These are phyloP conservation scores for Uloborus diversus DNA, from an alignment of 1,140 invertebrate species.

Conservation along the genomic window DNA sequence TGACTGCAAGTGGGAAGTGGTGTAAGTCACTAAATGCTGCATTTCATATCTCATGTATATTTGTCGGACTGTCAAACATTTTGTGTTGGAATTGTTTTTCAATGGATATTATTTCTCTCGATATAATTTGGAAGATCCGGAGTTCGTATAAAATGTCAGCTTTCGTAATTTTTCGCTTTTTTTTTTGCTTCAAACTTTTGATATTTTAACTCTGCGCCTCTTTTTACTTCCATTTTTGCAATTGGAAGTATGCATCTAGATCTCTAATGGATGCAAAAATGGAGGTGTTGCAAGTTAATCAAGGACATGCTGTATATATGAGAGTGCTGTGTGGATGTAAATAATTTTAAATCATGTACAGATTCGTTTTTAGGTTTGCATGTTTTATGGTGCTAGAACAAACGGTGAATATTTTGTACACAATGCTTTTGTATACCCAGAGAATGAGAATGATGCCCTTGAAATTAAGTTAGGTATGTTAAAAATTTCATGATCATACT, in stretches of 20 bases:
- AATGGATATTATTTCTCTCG: too few relatives aligned
- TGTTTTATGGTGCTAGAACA: conserved; percentile 86
- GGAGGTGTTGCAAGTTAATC: background rate
- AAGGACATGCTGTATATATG: background rate
- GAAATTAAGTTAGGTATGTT: conserved; percentile 64
- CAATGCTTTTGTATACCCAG: conserved; percentile 84
- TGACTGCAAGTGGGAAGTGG: too few relatives aligned
- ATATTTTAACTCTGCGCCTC: background rate
- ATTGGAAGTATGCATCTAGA: background rate
- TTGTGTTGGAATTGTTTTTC: too few relatives aligned
- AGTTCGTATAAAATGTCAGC: too few relatives aligned
- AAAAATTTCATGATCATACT: background rate
- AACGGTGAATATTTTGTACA: conserved; percentile 91
- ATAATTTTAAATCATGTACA: conserved; percentile 1
- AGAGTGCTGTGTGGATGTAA: too few relatives aligned
- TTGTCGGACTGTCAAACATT: too few relatives aligned
- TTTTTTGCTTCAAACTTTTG: background rate
- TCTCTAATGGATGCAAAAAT: background rate
- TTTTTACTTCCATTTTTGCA: background rate
- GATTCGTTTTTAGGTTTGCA: conserved; percentile 76
- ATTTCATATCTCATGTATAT: too few relatives aligned
- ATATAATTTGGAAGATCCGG: too few relatives aligned
- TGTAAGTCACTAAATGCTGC: too few relatives aligned
- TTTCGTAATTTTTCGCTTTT: too few relatives aligned
- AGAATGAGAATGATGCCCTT: conserved; percentile 74